Conservation (phyloP, 2,113 vertebrate species). For the Vireo altiloquus region DNA sequence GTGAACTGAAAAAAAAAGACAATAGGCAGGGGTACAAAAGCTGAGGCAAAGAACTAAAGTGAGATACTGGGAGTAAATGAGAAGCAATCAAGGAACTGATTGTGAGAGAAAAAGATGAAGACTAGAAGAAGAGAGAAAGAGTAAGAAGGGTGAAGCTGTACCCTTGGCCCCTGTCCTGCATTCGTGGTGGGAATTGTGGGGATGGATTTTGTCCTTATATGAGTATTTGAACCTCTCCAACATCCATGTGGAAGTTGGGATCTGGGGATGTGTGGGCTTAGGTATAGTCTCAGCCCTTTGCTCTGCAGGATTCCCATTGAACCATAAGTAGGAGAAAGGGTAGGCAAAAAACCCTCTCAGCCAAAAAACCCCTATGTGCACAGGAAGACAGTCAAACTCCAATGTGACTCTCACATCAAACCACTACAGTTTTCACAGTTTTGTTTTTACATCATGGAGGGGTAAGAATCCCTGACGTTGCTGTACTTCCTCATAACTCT, state of each 20-base stretch:
- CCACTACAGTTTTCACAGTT: neutral
- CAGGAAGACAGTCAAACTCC: neutral
- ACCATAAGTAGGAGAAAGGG: neutral
- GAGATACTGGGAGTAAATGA: neutral
- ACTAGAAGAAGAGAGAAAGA: neutral
- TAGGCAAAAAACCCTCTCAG: neutral
- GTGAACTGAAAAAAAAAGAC: neutral
- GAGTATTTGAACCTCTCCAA: neutral
- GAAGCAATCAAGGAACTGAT: neutral
- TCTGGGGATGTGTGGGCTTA: neutral
- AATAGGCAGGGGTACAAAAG: neutral
- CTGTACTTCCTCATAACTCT: neutral
- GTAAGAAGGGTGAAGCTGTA: neutral
- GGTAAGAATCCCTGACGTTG: neutral
- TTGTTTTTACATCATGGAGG: neutral
- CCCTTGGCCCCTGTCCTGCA: neutral
- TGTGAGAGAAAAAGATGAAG: neutral
- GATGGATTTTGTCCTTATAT: neutral
- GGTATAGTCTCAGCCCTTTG: neutral
- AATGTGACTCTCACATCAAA: rapidly evolving
- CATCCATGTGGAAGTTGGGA: neutral
- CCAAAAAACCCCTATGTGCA: neutral
- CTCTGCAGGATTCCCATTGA: neutral
- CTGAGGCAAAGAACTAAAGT: neutral
- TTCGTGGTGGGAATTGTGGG: neutral